Evolutionary conservation across 2,113 vertebrate species (phyloP).

Genomic region (Poecile atricapillus): DNA sequence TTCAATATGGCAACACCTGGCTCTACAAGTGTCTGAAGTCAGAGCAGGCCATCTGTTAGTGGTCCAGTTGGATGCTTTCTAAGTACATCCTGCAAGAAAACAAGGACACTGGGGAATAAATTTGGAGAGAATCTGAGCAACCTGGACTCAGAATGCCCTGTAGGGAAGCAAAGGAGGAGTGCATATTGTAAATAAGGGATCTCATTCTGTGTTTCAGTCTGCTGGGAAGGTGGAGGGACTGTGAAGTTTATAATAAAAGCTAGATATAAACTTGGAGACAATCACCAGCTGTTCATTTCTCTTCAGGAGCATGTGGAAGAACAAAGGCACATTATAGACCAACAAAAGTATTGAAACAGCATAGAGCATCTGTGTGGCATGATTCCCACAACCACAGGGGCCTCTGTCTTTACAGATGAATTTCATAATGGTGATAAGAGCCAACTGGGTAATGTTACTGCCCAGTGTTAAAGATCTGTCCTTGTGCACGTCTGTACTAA

Average conservation of each 20-base stretch:
- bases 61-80: conserved; percentile 22
- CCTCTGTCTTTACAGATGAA: conserved; percentile 1
- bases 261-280: conserved; percentile 32
- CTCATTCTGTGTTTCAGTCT: neutral
- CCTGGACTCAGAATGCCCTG: neutral
- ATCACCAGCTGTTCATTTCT: conserved; percentile 39
- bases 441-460: neutral
- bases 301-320: conserved; percentile 12
- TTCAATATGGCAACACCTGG: conserved; percentile 45
- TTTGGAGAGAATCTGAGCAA: neutral
- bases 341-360: conserved; percentile 14
- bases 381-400: conserved; percentile 2
- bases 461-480: neutral
- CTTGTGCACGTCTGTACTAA: neutral
- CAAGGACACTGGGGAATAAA: neutral
- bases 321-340: conserved; percentile 24
- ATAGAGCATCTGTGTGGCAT: conserved; percentile 30
- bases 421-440: neutral
- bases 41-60: conserved; percentile 22
- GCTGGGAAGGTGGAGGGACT: neutral
- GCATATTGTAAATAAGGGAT: neutral
- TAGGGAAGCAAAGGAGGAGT: neutral
- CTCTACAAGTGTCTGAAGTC: conserved; percentile 43
- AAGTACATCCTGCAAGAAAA: neutral
- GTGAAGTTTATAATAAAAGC: conserved; percentile 47